Percentiles rank a stretch among this genome's conserved stretches.
Evolutionary conservation across 2,113 vertebrate species (phyloP).

Genomic region (human): DNA sequence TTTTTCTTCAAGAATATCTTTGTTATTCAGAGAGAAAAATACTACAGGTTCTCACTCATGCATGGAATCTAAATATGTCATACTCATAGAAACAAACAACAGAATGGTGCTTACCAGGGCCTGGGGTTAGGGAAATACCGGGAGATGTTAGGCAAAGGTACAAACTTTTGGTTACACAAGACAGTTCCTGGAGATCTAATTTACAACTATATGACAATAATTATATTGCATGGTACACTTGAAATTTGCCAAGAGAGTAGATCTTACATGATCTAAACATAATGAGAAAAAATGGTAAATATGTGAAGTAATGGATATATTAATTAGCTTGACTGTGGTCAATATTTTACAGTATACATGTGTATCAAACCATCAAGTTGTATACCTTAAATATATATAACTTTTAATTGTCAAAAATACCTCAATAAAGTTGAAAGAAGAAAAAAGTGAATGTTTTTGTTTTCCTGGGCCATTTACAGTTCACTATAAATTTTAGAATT

Average conservation of each 20-base stretch:
- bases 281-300: not conserved
- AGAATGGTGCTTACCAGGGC: not conserved
- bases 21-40: not conserved
- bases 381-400: not conserved
- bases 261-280: not conserved
- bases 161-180: not conserved
- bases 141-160: not conserved
- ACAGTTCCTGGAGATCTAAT: not conserved
- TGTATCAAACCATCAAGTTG: not conserved
- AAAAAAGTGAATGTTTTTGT: not conserved
- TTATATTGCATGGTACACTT: not conserved
- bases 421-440: not conserved
- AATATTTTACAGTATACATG: not conserved
- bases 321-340: not conserved
- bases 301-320: too few relatives aligned
- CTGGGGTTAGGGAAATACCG: too few relatives aligned
- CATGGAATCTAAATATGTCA: not conserved
- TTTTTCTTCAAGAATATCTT: not conserved
- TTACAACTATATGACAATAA: not conserved
- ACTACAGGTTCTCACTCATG: not conserved
- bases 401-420: not conserved
- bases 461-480: not conserved
- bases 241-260: not conserved
- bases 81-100: not conserved
- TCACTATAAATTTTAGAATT: slow-evolving; percentile 26